Conservation (phyloP, 2,888 invertebrate species). For the Actias luna region DNA sequence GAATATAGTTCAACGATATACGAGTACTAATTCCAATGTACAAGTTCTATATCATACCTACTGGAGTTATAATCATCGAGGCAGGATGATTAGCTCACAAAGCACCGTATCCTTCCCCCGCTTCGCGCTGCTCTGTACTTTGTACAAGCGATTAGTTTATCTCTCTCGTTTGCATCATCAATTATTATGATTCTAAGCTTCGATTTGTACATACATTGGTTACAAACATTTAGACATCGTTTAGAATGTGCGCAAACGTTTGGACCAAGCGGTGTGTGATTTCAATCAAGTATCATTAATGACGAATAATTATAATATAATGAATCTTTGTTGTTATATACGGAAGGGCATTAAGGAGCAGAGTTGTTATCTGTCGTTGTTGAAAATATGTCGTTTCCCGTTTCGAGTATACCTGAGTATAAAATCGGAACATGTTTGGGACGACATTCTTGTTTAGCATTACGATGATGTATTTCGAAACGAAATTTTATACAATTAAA, state of each 20-base stretch:
- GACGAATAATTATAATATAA: too few relatives aligned
- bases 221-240: neutral
- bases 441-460: too few relatives aligned
- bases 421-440: too few relatives aligned
- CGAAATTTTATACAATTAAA: too few relatives aligned
- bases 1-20: neutral
- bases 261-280: neutral
- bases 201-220: neutral
- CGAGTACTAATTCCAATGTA: neutral
- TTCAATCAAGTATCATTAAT: too few relatives aligned
- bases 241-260: neutral
- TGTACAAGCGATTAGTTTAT: constrained; percentile 5
- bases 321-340: too few relatives aligned
- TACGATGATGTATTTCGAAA: too few relatives aligned
- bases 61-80: neutral
- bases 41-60: neutral
- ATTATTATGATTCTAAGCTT: constrained; percentile 7
- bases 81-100: neutral
- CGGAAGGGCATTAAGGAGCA: too few relatives aligned
- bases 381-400: too few relatives aligned
- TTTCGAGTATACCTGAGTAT: too few relatives aligned
- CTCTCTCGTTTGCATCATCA: constrained; percentile 6
- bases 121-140: neutral
- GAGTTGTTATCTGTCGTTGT: too few relatives aligned
- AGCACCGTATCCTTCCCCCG: neutral